Base-by-base conservation (phyloP, 2,797 vertebrate species). In the Fistularia commersonii region DNA sequence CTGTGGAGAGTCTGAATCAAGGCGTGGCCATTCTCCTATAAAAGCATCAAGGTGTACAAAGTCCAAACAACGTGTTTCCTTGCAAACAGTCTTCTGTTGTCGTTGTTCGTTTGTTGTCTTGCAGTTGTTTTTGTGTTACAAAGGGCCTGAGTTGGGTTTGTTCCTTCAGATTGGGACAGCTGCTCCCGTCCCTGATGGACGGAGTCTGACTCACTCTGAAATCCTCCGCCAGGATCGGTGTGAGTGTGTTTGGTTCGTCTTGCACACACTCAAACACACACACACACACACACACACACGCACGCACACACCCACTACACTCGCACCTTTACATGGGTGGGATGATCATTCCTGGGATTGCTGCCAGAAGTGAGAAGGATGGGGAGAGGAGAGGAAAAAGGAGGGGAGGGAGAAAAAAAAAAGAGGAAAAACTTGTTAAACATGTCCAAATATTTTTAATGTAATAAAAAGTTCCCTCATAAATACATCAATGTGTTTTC, bases 141-240 rank as follows among this genome's bases (percentile, higher is more conserved):
- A 97, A 97, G 93, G 92, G 94, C 96, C 95, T 99, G 97, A 99
- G 97, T 93, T 93, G 91, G 80, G 93, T 92, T 93, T 93, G 89
- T 92, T 95, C 90, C 92, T 93, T 90, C 83, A 79, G 69, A 73
- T 60, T 31, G 45, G 72, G 84, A 87, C 74, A 57, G 70, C 57
- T 57, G 66, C 65, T 64, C 75, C 78, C 72, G 69, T 81, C 81
- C 77, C 87, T 68, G 61, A 90, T 90, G 8, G 13, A 12, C 91
- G 88, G 92, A 92, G 91, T 93, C 90, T 87, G 79, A 82, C 76
- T 79, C 54, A 56, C 89, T 66, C 76, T 45, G 15, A 45, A 63
- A 70, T 72, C 76, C 76, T 74, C 52, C 40, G 6, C 48, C 44
- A 9, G 48, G 59, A 59, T 67, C 38, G 41, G 45, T 13, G 57